Percentiles rank a stretch among this genome's conserved stretches.
These are phyloP conservation scores for Chydorus sphaericus DNA, from an alignment of 2,888 invertebrate genomes.

Conservation along the genomic window DNA sequence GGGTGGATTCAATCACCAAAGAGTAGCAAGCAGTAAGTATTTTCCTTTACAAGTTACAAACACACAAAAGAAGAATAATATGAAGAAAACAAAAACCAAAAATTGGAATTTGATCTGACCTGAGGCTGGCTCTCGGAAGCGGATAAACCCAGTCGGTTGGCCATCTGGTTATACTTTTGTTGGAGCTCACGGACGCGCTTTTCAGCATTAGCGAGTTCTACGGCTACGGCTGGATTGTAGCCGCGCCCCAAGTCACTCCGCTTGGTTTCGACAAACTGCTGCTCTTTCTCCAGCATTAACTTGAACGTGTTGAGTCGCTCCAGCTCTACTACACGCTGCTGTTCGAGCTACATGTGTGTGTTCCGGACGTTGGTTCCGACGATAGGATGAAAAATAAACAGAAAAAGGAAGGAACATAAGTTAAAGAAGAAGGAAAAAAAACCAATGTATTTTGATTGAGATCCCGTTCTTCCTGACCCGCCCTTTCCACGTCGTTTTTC, in stretches of 20 bases:
- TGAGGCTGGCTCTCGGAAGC: conserved; percentile 7
- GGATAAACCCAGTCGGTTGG: conserved; percentile 4
- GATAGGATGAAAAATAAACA: too few relatives aligned
- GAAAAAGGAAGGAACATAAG: background rate
- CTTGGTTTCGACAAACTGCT: conserved; percentile 61
- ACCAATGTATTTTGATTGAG: background rate
- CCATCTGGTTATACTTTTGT: conserved; percentile 33
- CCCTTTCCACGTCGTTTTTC: background rate
- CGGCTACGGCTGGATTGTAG: conserved; percentile 30
- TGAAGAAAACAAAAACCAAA: background rate
- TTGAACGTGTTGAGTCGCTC: conserved; percentile 70
- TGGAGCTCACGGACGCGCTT: conserved; percentile 43
- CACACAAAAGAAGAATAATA: too few relatives aligned
- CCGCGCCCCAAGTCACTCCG: conserved; percentile 45
- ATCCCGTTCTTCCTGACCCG: background rate
- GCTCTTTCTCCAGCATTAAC: conserved; percentile 78
- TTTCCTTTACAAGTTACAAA: too few relatives aligned
- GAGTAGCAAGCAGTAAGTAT: too few relatives aligned
- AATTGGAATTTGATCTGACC: background rate
- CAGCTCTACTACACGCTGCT: conserved; percentile 57
- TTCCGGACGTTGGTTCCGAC: background rate
- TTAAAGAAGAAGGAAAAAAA: background rate
- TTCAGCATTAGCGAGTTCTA: conserved; percentile 42
- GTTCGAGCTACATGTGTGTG: conserved; percentile 48
- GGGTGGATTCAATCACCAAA: too few relatives aligned